These are phyloP conservation scores for Panthera uncia DNA, from an alignment of 2,113 vertebrate genomes.

Conservation along the genomic window DNA sequence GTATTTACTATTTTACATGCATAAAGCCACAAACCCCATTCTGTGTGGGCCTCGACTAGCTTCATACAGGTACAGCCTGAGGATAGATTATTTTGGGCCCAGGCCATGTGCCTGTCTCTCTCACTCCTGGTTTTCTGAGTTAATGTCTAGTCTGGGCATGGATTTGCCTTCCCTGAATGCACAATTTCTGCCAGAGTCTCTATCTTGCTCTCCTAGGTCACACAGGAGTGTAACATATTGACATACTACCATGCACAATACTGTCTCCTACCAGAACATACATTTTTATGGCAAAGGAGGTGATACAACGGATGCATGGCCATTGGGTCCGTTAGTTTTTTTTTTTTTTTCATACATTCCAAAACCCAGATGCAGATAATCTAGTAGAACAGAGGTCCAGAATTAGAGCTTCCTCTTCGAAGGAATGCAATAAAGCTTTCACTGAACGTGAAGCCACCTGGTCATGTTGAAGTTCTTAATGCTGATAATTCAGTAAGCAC, in stretches of 20 bases:
- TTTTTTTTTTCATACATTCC: background rate
- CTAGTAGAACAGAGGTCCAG: background rate
- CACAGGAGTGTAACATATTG: background rate
- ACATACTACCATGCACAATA: background rate
- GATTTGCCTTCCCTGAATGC: background rate
- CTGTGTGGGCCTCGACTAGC: background rate
- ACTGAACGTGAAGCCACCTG: background rate
- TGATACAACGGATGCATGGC: background rate
- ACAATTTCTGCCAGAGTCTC: background rate
- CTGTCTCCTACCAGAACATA: background rate
- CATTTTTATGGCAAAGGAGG: background rate
- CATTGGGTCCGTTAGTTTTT: background rate
- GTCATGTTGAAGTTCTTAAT: background rate
- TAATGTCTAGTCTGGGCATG: background rate
- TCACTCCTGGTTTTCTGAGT: background rate
- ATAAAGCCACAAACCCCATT: background rate
- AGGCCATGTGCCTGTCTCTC: fast-evolving
- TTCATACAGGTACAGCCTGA: background rate
- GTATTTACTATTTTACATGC: background rate
- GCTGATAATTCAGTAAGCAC: background rate
- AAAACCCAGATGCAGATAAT: background rate
- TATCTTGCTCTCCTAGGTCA: background rate
- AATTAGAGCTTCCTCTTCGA: background rate
- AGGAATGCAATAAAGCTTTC: background rate
- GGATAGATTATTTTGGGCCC: background rate